Evolutionary conservation across 2,797 vertebrate genomes (phyloP), one percentile per base, ranked within the genome.

Genomic region (Manis javanica): DNA sequence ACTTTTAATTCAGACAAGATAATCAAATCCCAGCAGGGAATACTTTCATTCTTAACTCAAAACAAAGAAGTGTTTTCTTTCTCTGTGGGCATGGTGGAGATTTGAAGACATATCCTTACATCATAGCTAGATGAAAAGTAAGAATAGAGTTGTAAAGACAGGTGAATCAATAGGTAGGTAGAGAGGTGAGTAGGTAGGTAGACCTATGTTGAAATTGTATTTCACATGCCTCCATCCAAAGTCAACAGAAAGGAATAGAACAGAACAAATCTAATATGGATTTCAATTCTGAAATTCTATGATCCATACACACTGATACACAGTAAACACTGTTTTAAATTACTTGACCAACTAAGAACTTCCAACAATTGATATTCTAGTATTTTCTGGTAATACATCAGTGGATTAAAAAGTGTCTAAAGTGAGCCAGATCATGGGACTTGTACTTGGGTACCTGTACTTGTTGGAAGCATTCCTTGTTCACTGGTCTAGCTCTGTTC

Each of bases 1-100:
- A 83, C 14, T 84, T 82, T 81, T 39, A 85, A 88, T 86, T 88
- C n/a, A 64, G 96, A 87, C 42, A 85, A 90, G 81, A 74, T 69
- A 90, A 93, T 77, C 39, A 84, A 57, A 95, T 88, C 21, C 49
- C 7, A 91, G 37, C 51, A 75, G 26, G 21, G 53, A 68, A 71
- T 72, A 2, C 34, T 72, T 61, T 85, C 55, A 77, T 26, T 55
- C 7, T 78, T 77, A 21, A 55, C 53, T 87, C 42, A 95, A 89
- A 89, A n/a, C n/a, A n/a, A n/a, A n/a, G 10, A 12, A 89, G 0
- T n/a, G 3, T 61, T 75, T 91, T 63, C 15, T 88, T 57, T 74
- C 29, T 42, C 13, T 75, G 75, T 42, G 6, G 31, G 15, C 42
- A 46, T 13, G 21, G 6, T 55, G 7, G 86, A 75, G 31, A 86